Evolutionary conservation across 2,113 vertebrate species (phyloP).

Genomic region (Coreoperca whiteheadi): DNA sequence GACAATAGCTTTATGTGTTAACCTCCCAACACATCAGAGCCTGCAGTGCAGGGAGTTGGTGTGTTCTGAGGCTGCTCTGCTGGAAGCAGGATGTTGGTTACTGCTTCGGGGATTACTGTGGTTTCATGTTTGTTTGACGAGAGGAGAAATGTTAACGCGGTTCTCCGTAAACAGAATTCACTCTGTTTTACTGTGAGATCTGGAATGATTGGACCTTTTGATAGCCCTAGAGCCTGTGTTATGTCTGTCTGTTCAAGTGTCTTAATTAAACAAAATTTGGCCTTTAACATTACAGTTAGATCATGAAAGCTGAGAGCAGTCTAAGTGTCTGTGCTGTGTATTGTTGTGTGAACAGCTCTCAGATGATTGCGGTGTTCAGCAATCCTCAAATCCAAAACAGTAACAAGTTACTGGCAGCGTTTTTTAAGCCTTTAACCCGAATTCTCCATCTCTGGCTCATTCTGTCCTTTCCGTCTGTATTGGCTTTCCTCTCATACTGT

Average conservation of each 20-base stretch:
- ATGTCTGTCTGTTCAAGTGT: not conserved
- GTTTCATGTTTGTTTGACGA: conserved; percentile 43
- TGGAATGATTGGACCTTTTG: conserved; percentile 3
- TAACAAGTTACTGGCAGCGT: not conserved
- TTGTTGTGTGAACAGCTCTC: conserved; percentile 14
- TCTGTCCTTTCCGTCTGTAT: not conserved
- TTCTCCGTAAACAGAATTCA: not conserved
- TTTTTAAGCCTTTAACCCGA: not conserved
- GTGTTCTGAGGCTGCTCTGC: not conserved
- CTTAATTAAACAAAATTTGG: conserved; percentile 1
- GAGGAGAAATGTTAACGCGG: not conserved
- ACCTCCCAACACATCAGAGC: not conserved
- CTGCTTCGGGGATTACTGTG: not conserved
- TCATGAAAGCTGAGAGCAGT: not conserved
- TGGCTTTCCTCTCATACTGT: not conserved
- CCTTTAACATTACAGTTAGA: not conserved
- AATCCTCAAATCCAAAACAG: not conserved
- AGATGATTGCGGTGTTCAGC: not conserved
- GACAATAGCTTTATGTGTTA: not conserved
- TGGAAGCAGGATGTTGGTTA: conserved; percentile 18
- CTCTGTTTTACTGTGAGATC: conserved; percentile 6
- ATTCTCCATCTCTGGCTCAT: not conserved
- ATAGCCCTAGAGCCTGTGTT: not conserved
- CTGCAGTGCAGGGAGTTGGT: not conserved
- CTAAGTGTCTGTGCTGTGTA: not conserved